A percentile compares a stretch with the other conserved stretches of the same genome.
Conservation (phyloP, 2,888 invertebrate genomes). For the Acanthosepion pharaonis region DNA sequence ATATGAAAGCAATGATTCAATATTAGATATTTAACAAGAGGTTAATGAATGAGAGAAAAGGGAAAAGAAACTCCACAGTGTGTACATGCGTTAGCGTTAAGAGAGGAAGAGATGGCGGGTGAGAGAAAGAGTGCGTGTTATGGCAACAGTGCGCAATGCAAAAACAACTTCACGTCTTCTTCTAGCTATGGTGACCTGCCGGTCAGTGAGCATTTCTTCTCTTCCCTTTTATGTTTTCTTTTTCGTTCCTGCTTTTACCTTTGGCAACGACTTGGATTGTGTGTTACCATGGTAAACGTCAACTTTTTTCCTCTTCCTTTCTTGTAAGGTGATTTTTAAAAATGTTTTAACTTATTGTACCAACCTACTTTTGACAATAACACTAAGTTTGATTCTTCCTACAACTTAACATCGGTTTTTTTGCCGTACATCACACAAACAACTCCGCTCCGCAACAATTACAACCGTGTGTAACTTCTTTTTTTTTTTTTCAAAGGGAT, state of each 20-base stretch:
- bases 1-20: neutral
- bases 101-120: too few species aligned
- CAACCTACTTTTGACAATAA: neutral
- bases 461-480: neutral
- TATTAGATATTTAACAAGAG: neutral
- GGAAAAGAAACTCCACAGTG: neutral
- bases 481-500: too few species aligned
- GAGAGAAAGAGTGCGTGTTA: neutral
- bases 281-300: slow-evolving; percentile 22
- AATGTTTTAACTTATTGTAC: neutral
- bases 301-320: neutral
- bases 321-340: neutral
- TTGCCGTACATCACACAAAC: neutral
- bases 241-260: neutral
- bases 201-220: neutral
- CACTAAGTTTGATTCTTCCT: neutral
- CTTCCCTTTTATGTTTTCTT: neutral
- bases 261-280: slow-evolving; percentile 23
- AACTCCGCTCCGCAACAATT: neutral
- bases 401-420: neutral
- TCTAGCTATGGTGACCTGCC: neutral
- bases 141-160: neutral
- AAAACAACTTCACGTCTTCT: slow-evolving; percentile 9
- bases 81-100: too few species aligned
- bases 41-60: neutral